Conservation (phyloP, 2,888 invertebrate genomes). For the Diarsia mendica region DNA sequence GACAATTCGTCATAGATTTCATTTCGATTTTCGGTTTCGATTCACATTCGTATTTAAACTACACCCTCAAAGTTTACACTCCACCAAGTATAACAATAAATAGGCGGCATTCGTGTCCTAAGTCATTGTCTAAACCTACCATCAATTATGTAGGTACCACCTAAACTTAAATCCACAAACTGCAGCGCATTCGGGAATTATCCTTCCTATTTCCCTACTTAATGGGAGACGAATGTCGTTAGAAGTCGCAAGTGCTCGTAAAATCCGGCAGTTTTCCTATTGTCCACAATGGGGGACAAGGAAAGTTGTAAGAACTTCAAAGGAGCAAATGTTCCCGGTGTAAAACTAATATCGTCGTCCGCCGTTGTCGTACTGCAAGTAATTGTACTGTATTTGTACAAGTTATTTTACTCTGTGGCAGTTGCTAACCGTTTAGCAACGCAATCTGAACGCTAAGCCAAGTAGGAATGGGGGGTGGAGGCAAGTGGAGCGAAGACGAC, state of each 20-base stretch:
- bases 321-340: slow-evolving; percentile 25
- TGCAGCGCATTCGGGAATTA: slow-evolving; percentile 83
- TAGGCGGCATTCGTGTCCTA: slow-evolving; percentile 45
- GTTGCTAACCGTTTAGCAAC: slow-evolving; percentile 58
- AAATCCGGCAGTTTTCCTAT: slow-evolving; percentile 80
- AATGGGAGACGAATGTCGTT: slow-evolving; percentile 88
- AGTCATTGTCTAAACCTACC: slow-evolving; percentile 75
- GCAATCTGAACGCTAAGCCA: slow-evolving; percentile 60
- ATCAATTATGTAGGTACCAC: slow-evolving; percentile 82
- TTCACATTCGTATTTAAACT: slow-evolving; percentile 4
- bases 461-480: slow-evolving; percentile 66
- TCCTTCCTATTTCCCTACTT: slow-evolving; percentile 85
- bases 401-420: slow-evolving; percentile 59
- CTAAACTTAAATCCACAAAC: slow-evolving; percentile 85
- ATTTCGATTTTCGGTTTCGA: too few species aligned
- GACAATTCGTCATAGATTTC: background rate
- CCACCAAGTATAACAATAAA: slow-evolving; percentile 48
- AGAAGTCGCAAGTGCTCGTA: slow-evolving; percentile 86
- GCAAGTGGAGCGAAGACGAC: slow-evolving; percentile 77
- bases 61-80: slow-evolving; percentile 12
- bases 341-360: slow-evolving; percentile 12
- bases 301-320: slow-evolving; percentile 16
- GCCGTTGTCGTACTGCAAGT: slow-evolving; percentile 43
- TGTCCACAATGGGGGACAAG: slow-evolving; percentile 73
- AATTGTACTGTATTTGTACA: slow-evolving; percentile 18